A percentile compares a stretch with the other conserved stretches of the same genome.
These are phyloP conservation scores for Heliconius congener DNA, from an alignment of 1,140 invertebrate species.

Conservation along the genomic window DNA sequence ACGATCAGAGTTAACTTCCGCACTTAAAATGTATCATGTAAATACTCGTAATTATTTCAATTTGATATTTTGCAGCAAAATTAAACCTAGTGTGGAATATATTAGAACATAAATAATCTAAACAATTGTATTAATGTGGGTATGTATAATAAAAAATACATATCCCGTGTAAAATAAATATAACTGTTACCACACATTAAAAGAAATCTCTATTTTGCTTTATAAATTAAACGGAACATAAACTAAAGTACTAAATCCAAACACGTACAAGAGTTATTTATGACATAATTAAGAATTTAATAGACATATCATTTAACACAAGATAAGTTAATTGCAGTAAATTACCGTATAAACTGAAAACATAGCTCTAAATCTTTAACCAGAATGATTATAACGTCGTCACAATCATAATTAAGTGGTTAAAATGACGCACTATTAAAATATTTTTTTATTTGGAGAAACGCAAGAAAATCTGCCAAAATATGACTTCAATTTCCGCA, in stretches of 20 bases:
- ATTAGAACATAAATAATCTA: too few relatives aligned
- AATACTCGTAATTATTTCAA: too few relatives aligned
- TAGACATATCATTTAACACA: constrained; percentile 1
- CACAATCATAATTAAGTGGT: not conserved
- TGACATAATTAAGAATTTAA: constrained; percentile 1
- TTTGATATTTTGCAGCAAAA: too few relatives aligned
- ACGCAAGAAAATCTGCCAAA: too few relatives aligned
- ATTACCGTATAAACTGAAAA: constrained; percentile 4
- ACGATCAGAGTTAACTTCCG: too few relatives aligned
- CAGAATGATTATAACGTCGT: not conserved
- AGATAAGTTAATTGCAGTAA: not conserved
- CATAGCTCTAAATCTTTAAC: not conserved
- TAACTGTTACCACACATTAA: not conserved
- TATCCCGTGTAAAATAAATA: not conserved
- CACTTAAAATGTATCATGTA: too few relatives aligned
- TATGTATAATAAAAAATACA: too few relatives aligned
- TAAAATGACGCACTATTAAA: not conserved
- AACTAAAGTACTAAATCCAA: not conserved
- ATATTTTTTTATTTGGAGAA: too few relatives aligned
- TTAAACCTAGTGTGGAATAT: too few relatives aligned
- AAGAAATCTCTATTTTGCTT: not conserved
- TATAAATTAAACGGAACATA: not conserved
- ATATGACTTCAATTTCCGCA: too few relatives aligned
- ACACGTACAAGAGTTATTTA: constrained; percentile 10
- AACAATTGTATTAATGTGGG: too few relatives aligned